These are phyloP conservation scores for Mustela lutreola DNA, from an alignment of 2,113 vertebrate genomes.

Conservation along the genomic window DNA sequence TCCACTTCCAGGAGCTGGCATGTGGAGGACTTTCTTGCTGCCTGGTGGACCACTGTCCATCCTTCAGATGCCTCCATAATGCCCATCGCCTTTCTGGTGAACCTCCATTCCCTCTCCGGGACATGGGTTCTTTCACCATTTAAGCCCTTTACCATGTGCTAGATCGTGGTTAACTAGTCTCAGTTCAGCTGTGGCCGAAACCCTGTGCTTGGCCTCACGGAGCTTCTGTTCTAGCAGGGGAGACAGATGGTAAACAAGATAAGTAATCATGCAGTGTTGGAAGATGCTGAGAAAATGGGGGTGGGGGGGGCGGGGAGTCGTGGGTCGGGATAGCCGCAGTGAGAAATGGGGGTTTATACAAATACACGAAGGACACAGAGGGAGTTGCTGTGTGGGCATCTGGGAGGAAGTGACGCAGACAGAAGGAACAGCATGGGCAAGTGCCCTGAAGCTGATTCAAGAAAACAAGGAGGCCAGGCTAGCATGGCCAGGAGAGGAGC, in stretches of 20 bases:
- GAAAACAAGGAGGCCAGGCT: not conserved
- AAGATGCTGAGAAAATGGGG: not conserved
- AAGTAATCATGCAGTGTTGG: not conserved
- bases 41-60: not conserved
- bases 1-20: not conserved
- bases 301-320: too few species aligned
- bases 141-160: not conserved
- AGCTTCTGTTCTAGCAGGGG: not conserved
- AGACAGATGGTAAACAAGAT: not conserved
- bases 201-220: not conserved
- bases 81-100: not conserved
- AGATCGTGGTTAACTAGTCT: not conserved
- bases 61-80: not conserved
- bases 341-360: not conserved
- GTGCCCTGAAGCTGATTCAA: not conserved
- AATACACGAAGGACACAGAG: not conserved
- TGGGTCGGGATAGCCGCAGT: not conserved
- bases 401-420: not conserved
- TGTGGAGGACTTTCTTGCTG: not conserved
- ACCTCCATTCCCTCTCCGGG: not conserved
- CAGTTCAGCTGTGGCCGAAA: not conserved
- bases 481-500: accelerated
- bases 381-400: not conserved
- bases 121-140: not conserved
- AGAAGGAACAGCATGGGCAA: not conserved